Evolutionary conservation across 2,888 invertebrate genomes (phyloP).

Genomic region (Ommatoiulus sabulosus): DNA sequence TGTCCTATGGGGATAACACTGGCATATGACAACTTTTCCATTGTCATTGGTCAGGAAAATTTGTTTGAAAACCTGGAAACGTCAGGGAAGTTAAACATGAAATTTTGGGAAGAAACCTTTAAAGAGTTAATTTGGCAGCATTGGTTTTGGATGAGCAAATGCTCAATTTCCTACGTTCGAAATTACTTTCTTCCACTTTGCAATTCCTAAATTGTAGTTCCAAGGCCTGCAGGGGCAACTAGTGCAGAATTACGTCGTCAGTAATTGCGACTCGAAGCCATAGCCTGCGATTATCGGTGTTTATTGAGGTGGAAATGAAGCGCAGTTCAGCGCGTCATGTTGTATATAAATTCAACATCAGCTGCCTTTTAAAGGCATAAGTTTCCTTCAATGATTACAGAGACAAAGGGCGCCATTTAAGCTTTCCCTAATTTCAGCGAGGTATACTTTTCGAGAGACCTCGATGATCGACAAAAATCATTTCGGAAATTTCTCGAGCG

Average conservation of each 20-base stretch:
- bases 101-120: too few species aligned
- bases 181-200: background rate
- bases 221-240: background rate
- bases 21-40: too few species aligned
- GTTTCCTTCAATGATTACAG: conserved; percentile 6
- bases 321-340: background rate
- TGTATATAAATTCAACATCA: conserved; percentile 10
- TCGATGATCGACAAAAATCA: background rate
- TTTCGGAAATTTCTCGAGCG: background rate
- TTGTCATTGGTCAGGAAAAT: too few species aligned
- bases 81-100: too few species aligned
- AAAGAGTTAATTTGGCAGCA: background rate
- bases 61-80: too few species aligned
- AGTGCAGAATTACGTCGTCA: background rate
- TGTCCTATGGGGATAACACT: too few species aligned
- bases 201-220: background rate
- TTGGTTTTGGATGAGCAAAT: background rate
- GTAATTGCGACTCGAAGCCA: conserved; percentile 13
- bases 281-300: background rate
- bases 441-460: background rate
- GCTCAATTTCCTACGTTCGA: background rate
- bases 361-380: background rate
- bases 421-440: background rate
- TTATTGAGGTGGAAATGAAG: conserved; percentile 28
- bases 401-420: background rate